These are phyloP conservation scores for Xiphorhynchus elegans DNA, from an alignment of 2,113 vertebrate genomes.

Conservation along the genomic window DNA sequence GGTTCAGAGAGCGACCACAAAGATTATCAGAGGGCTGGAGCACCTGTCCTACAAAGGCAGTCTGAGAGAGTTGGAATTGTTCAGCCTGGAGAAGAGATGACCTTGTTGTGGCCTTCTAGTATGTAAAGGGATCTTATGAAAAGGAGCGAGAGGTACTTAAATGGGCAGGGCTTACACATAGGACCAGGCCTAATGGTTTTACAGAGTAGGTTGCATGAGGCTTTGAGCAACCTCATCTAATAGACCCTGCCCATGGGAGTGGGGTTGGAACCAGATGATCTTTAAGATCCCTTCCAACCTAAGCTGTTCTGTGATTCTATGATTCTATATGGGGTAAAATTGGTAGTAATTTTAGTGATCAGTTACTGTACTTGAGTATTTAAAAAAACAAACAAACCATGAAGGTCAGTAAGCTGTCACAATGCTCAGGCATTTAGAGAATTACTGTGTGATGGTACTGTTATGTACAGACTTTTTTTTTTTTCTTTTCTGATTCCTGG, in stretches of 20 bases:
- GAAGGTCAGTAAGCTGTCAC: background rate
- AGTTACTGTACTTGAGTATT: background rate
- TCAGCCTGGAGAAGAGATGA: background rate
- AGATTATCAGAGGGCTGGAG: background rate
- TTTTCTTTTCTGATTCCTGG: background rate
- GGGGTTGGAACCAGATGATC: too few relatives aligned
- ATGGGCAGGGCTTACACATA: accelerated
- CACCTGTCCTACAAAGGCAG: background rate
- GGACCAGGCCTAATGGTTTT: background rate
- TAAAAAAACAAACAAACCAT: background rate
- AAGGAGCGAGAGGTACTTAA: background rate
- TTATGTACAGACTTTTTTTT: background rate
- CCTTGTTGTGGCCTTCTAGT: background rate
- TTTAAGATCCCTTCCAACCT: too few relatives aligned
- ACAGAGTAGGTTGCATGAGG: background rate
- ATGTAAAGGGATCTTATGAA: background rate
- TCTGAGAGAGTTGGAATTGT: background rate
- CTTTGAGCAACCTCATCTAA: background rate
- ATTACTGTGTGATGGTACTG: background rate
- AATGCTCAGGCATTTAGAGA: background rate
- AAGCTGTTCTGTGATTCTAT: background rate
- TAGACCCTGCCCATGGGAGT: background rate
- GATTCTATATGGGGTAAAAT: background rate
- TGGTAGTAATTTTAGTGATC: background rate
- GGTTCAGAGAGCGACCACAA: background rate